Conservation (phyloP, 2,888 invertebrate species). For the Drosophila melanosoma region DNA sequence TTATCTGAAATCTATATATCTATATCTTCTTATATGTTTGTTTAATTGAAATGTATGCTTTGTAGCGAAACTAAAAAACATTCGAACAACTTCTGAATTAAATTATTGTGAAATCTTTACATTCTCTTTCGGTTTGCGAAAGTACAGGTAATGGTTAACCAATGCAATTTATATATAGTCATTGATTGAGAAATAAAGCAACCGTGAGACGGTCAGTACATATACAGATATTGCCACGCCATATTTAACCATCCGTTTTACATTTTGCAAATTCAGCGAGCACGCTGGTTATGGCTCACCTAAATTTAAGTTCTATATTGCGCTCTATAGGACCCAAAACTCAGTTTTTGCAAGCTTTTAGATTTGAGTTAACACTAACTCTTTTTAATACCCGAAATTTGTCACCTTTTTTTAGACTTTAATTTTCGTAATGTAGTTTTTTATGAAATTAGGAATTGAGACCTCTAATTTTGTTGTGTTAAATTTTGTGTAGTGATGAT, state of each 20-base stretch:
- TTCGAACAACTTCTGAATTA: conserved; percentile 17
- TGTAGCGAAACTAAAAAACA: conserved; percentile 4
- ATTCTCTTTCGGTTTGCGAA: conserved; percentile 29
- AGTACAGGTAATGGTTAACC: conserved; percentile 1
- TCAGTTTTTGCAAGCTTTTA: conserved; percentile 22
- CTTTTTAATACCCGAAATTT: conserved; percentile 64
- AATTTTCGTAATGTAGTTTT: conserved; percentile 35
- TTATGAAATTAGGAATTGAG: conserved; percentile 32
- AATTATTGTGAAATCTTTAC: conserved; percentile 9
- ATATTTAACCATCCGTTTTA: conserved; percentile 9
- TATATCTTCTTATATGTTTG: neutral
- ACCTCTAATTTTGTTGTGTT: conserved; percentile 36
- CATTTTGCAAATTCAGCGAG: conserved; percentile 38
- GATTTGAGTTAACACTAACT: conserved; percentile 24
- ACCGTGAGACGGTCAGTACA: neutral
- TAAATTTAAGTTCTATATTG: conserved; percentile 52
- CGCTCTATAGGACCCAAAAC: conserved; percentile 22
- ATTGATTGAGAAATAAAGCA: neutral
- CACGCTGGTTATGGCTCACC: conserved; percentile 74
- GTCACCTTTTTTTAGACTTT: conserved; percentile 38
- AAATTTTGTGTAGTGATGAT: conserved; percentile 13
- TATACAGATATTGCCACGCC: conserved; percentile 23
- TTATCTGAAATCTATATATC: conserved; percentile 7
- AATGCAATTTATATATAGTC: neutral
- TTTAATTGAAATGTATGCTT: neutral